Conservation (phyloP, 1,140 invertebrate species). For the Scaptomyza pallida region DNA sequence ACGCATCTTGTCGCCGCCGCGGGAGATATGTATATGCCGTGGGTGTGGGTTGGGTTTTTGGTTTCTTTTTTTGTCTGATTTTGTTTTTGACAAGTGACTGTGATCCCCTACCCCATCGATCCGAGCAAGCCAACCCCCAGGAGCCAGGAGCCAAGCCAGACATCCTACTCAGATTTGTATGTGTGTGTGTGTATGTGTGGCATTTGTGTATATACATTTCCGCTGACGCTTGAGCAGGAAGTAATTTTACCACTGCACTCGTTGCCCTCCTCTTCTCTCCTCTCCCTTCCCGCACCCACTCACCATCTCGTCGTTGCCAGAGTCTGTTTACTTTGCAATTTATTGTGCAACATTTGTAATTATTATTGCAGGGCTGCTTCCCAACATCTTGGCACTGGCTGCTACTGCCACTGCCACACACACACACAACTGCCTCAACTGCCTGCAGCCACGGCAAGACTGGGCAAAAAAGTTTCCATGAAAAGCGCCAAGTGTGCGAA, state of each 20-base stretch:
- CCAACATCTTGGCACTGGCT: constrained; percentile 29
- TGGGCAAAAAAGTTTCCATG: constrained; percentile 39
- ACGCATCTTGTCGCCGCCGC: constrained; percentile 74
- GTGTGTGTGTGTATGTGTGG: constrained; percentile 56
- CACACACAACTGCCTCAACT: neutral
- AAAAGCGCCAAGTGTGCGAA: constrained; percentile 62
- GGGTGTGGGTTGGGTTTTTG: constrained; percentile 43
- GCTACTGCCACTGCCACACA: neutral
- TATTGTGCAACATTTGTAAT: constrained; percentile 83
- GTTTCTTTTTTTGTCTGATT: constrained; percentile 71
- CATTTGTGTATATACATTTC: constrained; percentile 80
- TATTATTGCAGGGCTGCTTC: constrained; percentile 76
- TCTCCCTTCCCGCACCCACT: neutral
- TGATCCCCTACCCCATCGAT: constrained; percentile 12
- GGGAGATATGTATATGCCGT: constrained; percentile 20
- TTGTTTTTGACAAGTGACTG: constrained; percentile 79
- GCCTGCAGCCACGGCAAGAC: constrained; percentile 15
- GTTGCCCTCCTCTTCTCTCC: neutral
- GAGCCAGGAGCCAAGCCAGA: constrained; percentile 10
- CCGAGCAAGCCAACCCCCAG: neutral
- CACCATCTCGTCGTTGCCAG: constrained; percentile 15
- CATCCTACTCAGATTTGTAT: constrained; percentile 43
- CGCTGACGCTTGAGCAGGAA: constrained; percentile 77
- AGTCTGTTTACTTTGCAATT: constrained; percentile 81
- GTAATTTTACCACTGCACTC: constrained; percentile 69